Evolutionary conservation across 2,888 invertebrate species (phyloP).

Genomic region (Dicycla oo): DNA sequence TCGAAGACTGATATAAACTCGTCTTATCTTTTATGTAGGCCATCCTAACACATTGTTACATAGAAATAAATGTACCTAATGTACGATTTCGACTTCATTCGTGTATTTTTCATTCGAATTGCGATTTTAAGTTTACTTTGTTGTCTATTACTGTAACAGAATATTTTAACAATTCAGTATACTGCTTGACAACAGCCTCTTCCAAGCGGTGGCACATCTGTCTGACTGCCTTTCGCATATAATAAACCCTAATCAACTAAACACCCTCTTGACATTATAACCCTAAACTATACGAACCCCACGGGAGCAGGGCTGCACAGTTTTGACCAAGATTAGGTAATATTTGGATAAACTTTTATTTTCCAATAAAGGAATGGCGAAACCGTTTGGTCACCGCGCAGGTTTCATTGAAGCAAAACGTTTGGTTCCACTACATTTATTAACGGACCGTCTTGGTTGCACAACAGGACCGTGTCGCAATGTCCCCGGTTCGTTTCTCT

Average conservation of each 20-base stretch:
- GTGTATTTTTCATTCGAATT: neutral
- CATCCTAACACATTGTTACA: neutral
- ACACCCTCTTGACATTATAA: conserved; percentile 35
- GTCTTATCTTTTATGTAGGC: neutral
- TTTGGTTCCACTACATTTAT: conserved; percentile 76
- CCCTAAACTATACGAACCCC: conserved; percentile 20
- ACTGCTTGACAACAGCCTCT: neutral
- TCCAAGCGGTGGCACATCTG: conserved; percentile 3
- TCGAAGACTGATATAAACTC: conserved; percentile 20
- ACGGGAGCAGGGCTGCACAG: conserved; percentile 2
- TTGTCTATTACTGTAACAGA: neutral
- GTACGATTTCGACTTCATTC: neutral
- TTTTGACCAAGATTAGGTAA: conserved; percentile 8
- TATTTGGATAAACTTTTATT: conserved; percentile 10
- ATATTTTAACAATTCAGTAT: neutral
- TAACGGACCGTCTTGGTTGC: conserved; percentile 76
- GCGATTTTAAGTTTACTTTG: neutral
- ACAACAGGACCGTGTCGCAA: conserved; percentile 76
- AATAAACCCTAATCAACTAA: conserved; percentile 14
- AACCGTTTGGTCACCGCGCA: conserved; percentile 46
- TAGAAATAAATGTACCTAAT: neutral
- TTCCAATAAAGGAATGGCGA: neutral
- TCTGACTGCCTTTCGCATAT: neutral
- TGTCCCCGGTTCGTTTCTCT: conserved; percentile 69
- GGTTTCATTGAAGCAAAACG: conserved; percentile 60